phyloP scores from a whole-genome alignment of 2,113 vertebrate genomes.

The Pontoporia blainvillei region DNA sequence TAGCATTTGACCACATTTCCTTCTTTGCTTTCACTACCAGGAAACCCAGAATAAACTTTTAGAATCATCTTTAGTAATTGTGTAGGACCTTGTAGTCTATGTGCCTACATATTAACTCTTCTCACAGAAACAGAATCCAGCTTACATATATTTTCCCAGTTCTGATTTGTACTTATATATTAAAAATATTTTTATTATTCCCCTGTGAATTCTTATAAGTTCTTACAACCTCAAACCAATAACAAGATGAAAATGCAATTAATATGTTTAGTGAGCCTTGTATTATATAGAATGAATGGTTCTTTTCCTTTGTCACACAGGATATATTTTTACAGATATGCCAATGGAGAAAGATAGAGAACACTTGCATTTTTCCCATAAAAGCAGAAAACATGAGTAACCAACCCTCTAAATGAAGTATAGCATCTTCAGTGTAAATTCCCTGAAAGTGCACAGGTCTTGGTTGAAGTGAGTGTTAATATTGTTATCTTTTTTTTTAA shows the following conservation, averaged over 20 bases:
- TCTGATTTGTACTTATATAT: conserved; percentile 11
- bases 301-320: neutral
- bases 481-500: neutral
- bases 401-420: conserved; percentile 2
- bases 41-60: neutral
- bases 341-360: neutral
- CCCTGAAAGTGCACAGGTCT: neutral
- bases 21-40: neutral
- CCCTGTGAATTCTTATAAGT: neutral
- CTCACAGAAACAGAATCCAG: neutral
- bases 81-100: neutral
- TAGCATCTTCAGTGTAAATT: neutral
- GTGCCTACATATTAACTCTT: neutral
- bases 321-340: neutral
- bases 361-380: neutral
- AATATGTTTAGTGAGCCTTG: neutral
- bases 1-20: neutral
- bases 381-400: conserved; percentile 3
- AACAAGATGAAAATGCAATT: conserved; percentile 8
- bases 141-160: neutral
- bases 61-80: neutral
- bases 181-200: conserved; percentile 32
- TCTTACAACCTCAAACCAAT: neutral
- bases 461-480: neutral
- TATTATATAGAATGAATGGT: neutral